Percentiles rank a stretch among this genome's conserved stretches.
These are phyloP conservation scores for Acrocephalus scirpaceus DNA, from an alignment of 2,797 vertebrate species.

Conservation along the genomic window DNA sequence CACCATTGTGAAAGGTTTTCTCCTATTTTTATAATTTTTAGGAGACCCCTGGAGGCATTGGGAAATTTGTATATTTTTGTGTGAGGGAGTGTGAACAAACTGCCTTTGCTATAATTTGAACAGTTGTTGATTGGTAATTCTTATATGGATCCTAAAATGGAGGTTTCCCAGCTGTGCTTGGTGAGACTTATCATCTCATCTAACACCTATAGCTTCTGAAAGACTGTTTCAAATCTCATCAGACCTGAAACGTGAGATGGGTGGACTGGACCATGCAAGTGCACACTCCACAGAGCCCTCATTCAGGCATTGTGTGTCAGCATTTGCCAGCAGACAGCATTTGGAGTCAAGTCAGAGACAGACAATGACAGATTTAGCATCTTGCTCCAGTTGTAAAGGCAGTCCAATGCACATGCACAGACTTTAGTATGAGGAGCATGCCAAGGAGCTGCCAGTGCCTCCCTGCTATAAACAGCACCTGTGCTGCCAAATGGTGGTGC, in stretches of 20 bases:
- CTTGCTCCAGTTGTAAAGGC: slow-evolving; percentile 52
- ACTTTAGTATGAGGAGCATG: slow-evolving; percentile 31
- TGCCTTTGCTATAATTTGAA: background rate
- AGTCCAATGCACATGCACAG: slow-evolving; percentile 37
- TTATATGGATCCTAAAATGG: slow-evolving; percentile 24
- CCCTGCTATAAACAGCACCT: slow-evolving; percentile 62
- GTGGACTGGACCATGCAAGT: slow-evolving; percentile 61
- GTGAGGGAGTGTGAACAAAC: background rate
- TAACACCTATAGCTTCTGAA: background rate
- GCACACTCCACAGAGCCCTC: slow-evolving; percentile 53
- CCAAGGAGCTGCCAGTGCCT: slow-evolving; percentile 7
- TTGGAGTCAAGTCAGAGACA: slow-evolving; percentile 63
- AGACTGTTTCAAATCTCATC: slow-evolving; percentile 39
- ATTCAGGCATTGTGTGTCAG: slow-evolving; percentile 76
- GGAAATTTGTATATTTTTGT: background rate
- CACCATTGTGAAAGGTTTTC: slow-evolving; percentile 32
- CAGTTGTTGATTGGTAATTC: slow-evolving; percentile 53
- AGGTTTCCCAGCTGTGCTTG: slow-evolving; percentile 58
- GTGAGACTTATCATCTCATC: slow-evolving; percentile 34
- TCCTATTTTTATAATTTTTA: slow-evolving; percentile 1
- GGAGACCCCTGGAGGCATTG: background rate
- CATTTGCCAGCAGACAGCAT: slow-evolving; percentile 69
- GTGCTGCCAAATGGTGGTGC: slow-evolving; percentile 68
- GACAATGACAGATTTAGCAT: slow-evolving; percentile 76
- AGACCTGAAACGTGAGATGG: slow-evolving; percentile 68